Percentiles rank a stretch among this genome's conserved stretches.
phyloP scores from a whole-genome alignment of 2,113 vertebrate species.

The Pseudonaja textilis region DNA sequence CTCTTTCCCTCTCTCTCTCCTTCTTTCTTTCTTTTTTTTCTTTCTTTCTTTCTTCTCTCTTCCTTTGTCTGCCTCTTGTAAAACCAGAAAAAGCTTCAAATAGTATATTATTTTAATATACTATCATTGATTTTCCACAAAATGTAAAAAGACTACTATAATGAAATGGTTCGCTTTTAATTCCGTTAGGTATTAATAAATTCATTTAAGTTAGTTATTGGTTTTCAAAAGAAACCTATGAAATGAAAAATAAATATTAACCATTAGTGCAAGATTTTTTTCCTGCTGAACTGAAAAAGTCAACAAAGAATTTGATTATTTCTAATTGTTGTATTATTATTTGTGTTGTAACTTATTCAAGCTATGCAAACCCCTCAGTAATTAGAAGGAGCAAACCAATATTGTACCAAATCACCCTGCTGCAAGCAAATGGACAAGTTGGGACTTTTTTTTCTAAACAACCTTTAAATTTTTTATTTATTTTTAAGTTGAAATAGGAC shows the following conservation, averaged over 20 bases:
- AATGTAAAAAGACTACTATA: slow-evolving; percentile 2
- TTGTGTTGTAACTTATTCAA: accelerated
- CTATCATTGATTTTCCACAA: slow-evolving; percentile 1
- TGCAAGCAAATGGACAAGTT: not conserved
- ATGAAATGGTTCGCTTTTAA: slow-evolving; percentile 43
- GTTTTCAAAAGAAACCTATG: not conserved
- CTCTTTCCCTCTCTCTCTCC: too few relatives aligned
- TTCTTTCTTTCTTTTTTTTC: too few relatives aligned
- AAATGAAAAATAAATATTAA: slow-evolving; percentile 55
- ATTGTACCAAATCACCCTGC: not conserved
- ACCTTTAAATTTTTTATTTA: not conserved
- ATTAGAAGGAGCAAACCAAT: not conserved
- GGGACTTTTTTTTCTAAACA: not conserved
- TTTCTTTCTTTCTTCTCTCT: not conserved
- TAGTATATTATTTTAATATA: not conserved
- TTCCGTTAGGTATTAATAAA: slow-evolving; percentile 39
- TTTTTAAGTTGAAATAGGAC: not conserved
- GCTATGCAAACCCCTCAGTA: not conserved
- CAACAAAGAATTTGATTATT: slow-evolving; percentile 32
- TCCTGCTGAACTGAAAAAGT: slow-evolving; percentile 32
- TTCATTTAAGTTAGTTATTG: slow-evolving; percentile 8
- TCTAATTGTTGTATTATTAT: slow-evolving; percentile 14
- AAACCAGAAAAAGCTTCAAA: not conserved
- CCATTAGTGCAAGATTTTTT: slow-evolving; percentile 29
- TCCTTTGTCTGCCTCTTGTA: not conserved